A percentile compares a stretch with the other conserved stretches of the same genome.
Conservation (phyloP, 2,888 invertebrate species). For the Lagria hirta region DNA sequence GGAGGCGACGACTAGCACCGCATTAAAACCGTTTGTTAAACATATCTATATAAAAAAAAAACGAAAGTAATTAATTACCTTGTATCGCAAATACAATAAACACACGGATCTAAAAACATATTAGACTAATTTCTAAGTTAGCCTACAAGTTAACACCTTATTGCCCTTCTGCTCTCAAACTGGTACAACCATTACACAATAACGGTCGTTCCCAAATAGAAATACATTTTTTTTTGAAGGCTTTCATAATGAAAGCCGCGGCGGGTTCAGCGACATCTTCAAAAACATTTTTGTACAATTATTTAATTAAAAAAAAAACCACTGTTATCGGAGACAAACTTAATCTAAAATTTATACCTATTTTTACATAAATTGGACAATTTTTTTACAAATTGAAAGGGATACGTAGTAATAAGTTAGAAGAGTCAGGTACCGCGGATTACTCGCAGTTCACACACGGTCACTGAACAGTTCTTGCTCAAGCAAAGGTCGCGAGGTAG, state of each 20-base stretch:
- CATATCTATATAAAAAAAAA: constrained; percentile 31
- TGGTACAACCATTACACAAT: constrained; percentile 39
- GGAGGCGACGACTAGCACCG: constrained; percentile 37
- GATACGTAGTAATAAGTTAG: constrained; percentile 54
- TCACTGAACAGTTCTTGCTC: constrained; percentile 42
- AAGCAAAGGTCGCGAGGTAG: constrained; percentile 46
- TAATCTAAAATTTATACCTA: constrained; percentile 56
- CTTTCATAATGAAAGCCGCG: constrained; percentile 28
- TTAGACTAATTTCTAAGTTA: constrained; percentile 46
- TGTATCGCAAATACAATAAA: constrained; percentile 41
- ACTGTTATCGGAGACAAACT: constrained; percentile 47
- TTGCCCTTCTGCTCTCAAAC: constrained; percentile 44
- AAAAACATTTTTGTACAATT: constrained; percentile 41
- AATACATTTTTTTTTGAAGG: constrained; percentile 24
- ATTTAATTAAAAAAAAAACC: constrained; percentile 33
- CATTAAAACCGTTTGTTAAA: constrained; percentile 34
- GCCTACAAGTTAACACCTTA: constrained; percentile 46
- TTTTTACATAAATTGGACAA: constrained; percentile 57
- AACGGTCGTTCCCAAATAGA: constrained; percentile 34
- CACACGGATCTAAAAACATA: constrained; percentile 47
- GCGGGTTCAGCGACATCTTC: constrained; percentile 32
- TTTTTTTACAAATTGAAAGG: constrained; percentile 55
- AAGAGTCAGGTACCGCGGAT: constrained; percentile 49
- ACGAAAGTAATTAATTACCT: constrained; percentile 39
- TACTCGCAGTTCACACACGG: constrained; percentile 44